Base-by-base conservation (phyloP, 2,888 invertebrate genomes). In the Helleia helle region DNA sequence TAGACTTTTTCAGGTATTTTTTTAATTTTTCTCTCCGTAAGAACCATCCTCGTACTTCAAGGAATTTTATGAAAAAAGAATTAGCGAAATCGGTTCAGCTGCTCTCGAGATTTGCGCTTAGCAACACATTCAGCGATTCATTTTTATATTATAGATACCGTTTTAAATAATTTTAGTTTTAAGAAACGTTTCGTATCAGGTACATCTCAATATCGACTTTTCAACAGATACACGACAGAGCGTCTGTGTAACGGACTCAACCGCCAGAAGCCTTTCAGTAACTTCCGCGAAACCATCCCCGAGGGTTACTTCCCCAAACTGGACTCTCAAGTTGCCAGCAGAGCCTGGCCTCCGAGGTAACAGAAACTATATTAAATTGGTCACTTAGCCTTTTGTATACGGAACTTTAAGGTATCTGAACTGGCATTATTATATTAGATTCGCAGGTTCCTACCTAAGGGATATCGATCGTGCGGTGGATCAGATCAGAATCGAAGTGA, bases 251-350 rank as follows among this genome's bases (percentile, higher is more conserved):
- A 93, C 66, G 87, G 86, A 3, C 62, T 94, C 55, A 62, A 84
- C 0, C 87, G 91, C 0, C 90, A 90, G 1, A 76, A 73, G 15
- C 87, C 90, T 0, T 88, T 87, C 51, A 87, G 86, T 50, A 87
- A 93, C 64, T 88, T 91, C 70, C 84, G 89, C 1, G 87, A 88
- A 2, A 89, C 92, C 8, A 91, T 95, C 50, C 65, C 70, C 0
- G 93, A 94, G 65, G 94, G 90, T 0, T 95, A 95, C 70, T 95
- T 94, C 83, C 92, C 94, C 3, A 95, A 94, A 72, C 76, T 95
- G 62, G 92, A 94, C 71, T 92, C 92, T 1, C 77, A 90, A 50
- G 91, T 93, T 3, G 88, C 93, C 14, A 91, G 91, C 55, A 83
- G 93, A 1, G 83, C 90, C 1, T 94, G 92, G 91, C 92, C 94